Evolutionary conservation across 2,888 invertebrate genomes (phyloP), one percentile per base, ranked within the genome.

Genomic region (Unio delphinus): DNA sequence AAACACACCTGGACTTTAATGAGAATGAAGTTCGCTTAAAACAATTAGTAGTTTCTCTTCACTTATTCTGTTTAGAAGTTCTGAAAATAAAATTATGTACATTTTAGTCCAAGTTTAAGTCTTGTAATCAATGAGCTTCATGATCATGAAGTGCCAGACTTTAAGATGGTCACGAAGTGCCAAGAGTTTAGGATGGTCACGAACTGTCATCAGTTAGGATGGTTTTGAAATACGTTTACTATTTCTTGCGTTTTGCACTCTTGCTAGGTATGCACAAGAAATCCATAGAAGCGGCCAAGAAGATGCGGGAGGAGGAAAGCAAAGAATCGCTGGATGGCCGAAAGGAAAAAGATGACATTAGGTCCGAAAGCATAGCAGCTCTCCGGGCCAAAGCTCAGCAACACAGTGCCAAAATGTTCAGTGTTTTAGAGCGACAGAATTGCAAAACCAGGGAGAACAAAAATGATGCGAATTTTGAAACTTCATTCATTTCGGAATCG

Each of bases 211-310:
- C 7, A 8, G 34, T 45, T 45, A 45, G 34, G 34, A 8, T 45
- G 45, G 26, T 28, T 23, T 20, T 60, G 17, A 20, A 30, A 5
- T 4, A 59, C 4, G 23, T 59, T 17, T 26, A 59, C 60, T 18
- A 18, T 23, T 55, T 64, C 18, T n/a, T n/a, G 1, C 2, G 4
- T 28, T 65, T 56, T 26, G 30, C 54, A 64, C 23, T 61, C 56
- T 54, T 69, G 81, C 5, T 91, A 99, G 99, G 99, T 90, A 99
- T 99, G 99, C 99, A 99, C 92, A 95, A 98, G 87, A 99, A 99
- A 92, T 98, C 97, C 65, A 91, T 98, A 88, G 99, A 99, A 92
- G 98, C 99, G 68, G 97, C 98, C 79, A 96, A 96, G 85, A 95
- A 97, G 89, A 93, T 98, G 78, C 97, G 96, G 91, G 96, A 96